Evolutionary conservation across 1,140 invertebrate genomes (phyloP).

Genomic region (Sarcophaga peregrina): DNA sequence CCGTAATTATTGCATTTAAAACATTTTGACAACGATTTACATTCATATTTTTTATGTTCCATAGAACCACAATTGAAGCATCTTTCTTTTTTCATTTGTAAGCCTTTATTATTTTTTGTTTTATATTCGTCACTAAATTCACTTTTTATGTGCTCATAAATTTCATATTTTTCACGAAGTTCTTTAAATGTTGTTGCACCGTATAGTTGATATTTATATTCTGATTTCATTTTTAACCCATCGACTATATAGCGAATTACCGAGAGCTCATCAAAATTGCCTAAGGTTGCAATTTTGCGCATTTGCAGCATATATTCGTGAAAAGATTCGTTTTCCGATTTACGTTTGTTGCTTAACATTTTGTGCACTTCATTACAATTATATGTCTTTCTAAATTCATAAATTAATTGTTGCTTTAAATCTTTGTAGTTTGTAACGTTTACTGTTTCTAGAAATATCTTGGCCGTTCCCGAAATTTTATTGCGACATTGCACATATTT

Average conservation of each 20-base stretch:
- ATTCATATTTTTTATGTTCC: neutral
- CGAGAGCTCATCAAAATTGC: too few species aligned
- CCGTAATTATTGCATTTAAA: neutral
- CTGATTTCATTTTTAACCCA: neutral
- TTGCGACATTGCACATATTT: too few species aligned
- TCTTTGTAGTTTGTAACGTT: neutral
- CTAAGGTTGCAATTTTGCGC: too few species aligned
- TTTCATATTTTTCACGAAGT: neutral
- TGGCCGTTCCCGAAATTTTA: too few species aligned
- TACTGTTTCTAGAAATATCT: neutral
- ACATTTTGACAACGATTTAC: neutral
- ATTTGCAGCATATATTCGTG: neutral
- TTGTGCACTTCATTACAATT: too few species aligned
- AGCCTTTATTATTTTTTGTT: too few species aligned
- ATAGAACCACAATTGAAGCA: neutral
- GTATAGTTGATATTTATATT: neutral
- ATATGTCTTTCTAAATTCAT: neutral
- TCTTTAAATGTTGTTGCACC: neutral
- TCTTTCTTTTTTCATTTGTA: too few species aligned
- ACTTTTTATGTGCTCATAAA: neutral
- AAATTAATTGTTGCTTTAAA: neutral
- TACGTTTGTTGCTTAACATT: too few species aligned
- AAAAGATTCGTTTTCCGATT: neutral
- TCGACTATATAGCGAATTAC: too few species aligned
- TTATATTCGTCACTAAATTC: neutral